phyloP scores from a whole-genome alignment of 2,888 invertebrate genomes.

The Drosophila cracens region DNA sequence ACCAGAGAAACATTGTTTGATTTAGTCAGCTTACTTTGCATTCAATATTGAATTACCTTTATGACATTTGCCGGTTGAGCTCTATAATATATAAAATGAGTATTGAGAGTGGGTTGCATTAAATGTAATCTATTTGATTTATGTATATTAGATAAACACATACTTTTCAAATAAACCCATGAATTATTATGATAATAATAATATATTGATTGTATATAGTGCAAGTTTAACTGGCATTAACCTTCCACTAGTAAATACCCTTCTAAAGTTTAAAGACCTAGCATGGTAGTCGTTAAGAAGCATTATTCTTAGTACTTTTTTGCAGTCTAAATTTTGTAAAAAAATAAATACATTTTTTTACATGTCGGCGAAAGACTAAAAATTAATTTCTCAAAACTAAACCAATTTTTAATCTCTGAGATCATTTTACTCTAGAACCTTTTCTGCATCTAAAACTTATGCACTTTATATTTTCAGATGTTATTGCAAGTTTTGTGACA shows the following conservation, averaged over 20 bases:
- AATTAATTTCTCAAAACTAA: neutral
- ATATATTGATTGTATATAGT: neutral
- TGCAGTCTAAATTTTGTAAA: neutral
- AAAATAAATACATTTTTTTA: neutral
- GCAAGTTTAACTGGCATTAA: neutral
- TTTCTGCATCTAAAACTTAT: neutral
- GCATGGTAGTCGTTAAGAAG: too few relatives aligned
- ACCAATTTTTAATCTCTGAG: neutral
- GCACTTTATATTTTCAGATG: neutral
- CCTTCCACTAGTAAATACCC: too few relatives aligned
- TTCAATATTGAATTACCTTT: constrained; percentile 52
- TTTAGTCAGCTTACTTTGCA: constrained; percentile 42
- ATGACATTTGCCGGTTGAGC: neutral
- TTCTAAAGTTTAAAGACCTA: neutral
- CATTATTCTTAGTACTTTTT: too few relatives aligned
- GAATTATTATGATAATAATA: neutral
- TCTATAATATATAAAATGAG: neutral
- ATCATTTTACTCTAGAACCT: neutral
- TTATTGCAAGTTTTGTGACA: neutral
- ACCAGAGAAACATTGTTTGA: constrained; percentile 35
- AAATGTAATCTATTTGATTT: constrained; percentile 12
- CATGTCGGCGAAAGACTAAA: neutral
- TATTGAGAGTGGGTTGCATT: neutral
- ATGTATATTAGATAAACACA: constrained; percentile 4
- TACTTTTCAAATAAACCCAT: neutral